A percentile compares a stretch with the other conserved stretches of the same genome.
Conservation (phyloP, 2,888 invertebrate species). For the Hirtodrosophila duncani region DNA sequence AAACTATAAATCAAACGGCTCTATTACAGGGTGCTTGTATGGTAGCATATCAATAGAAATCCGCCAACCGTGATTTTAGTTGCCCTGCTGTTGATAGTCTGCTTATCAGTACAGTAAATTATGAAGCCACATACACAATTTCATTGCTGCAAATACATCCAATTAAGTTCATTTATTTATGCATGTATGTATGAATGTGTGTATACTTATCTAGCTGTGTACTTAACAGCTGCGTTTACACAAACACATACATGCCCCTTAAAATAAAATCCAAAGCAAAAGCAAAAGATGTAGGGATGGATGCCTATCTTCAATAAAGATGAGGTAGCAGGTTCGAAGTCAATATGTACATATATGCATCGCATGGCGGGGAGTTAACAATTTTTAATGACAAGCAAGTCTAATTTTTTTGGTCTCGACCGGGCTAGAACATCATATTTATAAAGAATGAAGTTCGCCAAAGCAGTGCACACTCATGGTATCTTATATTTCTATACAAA, state of each 20-base stretch:
- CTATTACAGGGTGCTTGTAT: constrained; percentile 24
- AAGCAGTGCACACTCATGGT: too few relatives aligned
- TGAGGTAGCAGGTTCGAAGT: too few relatives aligned
- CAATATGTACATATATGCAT: too few relatives aligned
- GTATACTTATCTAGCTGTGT: not conserved
- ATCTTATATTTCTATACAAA: too few relatives aligned
- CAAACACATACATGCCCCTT: not conserved
- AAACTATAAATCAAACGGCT: constrained; percentile 37
- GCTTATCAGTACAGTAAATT: constrained; percentile 38
- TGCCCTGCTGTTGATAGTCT: not conserved
- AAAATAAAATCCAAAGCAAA: too few relatives aligned
- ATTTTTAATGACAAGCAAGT: too few relatives aligned
- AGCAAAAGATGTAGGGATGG: too few relatives aligned
- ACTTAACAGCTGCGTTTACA: constrained; percentile 12
- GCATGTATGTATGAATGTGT: not conserved
- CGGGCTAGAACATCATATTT: too few relatives aligned
- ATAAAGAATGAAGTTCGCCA: too few relatives aligned
- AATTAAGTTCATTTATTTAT: not conserved
- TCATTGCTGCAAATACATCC: not conserved
- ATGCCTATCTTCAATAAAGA: too few relatives aligned
- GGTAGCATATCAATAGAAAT: constrained; percentile 14
- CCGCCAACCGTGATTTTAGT: constrained; percentile 39
- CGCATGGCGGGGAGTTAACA: too few relatives aligned
- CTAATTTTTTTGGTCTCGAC: too few relatives aligned
- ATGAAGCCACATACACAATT: constrained; percentile 21